Conservation (phyloP, 2,888 invertebrate genomes). For the Lasioglossum zephyrum region DNA sequence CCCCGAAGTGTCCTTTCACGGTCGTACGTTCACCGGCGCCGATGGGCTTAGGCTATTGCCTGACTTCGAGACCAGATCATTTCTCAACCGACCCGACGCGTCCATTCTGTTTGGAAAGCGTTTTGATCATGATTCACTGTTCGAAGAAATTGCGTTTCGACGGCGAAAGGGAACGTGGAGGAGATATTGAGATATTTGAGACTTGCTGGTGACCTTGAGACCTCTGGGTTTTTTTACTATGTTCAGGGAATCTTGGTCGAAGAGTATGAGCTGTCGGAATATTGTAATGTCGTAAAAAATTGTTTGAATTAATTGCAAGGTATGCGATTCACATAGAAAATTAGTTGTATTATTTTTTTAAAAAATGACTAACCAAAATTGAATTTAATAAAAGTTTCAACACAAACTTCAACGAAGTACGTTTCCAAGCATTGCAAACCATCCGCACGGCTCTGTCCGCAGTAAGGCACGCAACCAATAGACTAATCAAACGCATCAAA, state of each 20-base stretch:
- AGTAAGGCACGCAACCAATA: background rate
- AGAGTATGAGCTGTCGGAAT: no score
- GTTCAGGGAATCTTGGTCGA: background rate
- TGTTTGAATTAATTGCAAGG: no score
- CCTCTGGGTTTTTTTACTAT: background rate
- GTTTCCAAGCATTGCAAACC: no score
- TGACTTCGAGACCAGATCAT: slow-evolving; percentile 4
- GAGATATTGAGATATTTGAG: background rate
- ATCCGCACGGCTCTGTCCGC: background rate
- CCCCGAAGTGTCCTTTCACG: background rate
- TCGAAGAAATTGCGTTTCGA: slow-evolving; percentile 6
- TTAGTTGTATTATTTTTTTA: background rate
- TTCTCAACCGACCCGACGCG: slow-evolving; percentile 2
- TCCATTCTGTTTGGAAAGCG: slow-evolving; percentile 1
- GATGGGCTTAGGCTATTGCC: slow-evolving; percentile 1
- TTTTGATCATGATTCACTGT: slow-evolving; percentile 7
- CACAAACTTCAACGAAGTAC: no score
- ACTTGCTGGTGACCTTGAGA: background rate
- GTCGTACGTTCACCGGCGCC: background rate
- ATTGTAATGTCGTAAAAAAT: no score
- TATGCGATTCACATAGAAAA: no score
- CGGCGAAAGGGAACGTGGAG: background rate
- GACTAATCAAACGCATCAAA: background rate
- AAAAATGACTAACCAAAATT: background rate
- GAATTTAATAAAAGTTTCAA: no score